Percentiles rank a stretch among this genome's conserved stretches.
phyloP scores from a whole-genome alignment of 2,888 invertebrate species.

The Eristalis arbustorum region DNA sequence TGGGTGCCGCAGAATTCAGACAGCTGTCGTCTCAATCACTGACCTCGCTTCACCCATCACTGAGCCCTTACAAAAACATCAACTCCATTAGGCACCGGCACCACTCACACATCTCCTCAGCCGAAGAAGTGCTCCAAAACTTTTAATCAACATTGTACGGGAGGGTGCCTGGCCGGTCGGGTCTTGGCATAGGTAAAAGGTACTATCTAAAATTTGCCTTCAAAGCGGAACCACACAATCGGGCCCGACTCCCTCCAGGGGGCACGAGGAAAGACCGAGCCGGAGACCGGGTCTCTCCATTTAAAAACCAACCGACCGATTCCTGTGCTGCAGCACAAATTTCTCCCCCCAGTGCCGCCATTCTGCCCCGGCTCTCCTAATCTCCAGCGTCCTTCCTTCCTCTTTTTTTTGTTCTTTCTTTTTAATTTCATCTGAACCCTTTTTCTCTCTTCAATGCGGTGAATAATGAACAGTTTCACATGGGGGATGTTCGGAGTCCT shows the following conservation, averaged over 20 bases:
- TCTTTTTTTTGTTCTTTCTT: neutral
- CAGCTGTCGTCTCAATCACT: neutral
- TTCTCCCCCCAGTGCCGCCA: neutral
- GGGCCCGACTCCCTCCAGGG: neutral
- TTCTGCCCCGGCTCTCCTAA: constrained; percentile 12
- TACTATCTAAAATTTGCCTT: constrained; percentile 15
- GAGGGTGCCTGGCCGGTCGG: neutral
- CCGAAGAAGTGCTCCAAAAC: neutral
- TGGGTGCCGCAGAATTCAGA: neutral
- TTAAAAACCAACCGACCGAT: constrained; percentile 38
- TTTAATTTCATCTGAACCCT: neutral
- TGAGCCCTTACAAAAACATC: neutral
- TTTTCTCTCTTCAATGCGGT: constrained; percentile 18
- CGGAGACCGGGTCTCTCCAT: neutral
- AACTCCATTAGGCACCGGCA: neutral
- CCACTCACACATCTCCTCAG: neutral
- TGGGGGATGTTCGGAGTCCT: constrained; percentile 16
- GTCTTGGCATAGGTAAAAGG: neutral
- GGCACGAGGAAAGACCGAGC: constrained; percentile 5
- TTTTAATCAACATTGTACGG: constrained; percentile 9
- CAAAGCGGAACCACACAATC: constrained; percentile 6
- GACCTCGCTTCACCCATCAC: neutral
- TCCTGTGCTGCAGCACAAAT: constrained; percentile 28
- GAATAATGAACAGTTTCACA: constrained; percentile 51
- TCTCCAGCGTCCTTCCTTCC: neutral